phyloP scores from a whole-genome alignment of 2,113 vertebrate species.

The Anser brachyrhynchus region DNA sequence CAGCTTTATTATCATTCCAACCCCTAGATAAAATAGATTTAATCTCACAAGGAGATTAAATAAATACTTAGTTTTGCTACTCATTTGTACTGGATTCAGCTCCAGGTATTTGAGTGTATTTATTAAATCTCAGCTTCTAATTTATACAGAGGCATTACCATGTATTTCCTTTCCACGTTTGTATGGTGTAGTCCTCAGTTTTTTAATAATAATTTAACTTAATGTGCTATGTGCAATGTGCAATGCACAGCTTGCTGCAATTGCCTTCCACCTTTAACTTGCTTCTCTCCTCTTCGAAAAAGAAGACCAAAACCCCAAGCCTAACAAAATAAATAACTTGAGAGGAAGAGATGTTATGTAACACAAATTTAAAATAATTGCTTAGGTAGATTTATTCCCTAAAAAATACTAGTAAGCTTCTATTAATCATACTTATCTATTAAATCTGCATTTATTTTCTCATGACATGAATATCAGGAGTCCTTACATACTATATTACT shows the following conservation, averaged over 20 bases:
- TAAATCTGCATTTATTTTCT: slow-evolving; percentile 1
- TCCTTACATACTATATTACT: neutral
- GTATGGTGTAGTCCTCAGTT: neutral
- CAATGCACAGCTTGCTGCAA: slow-evolving; percentile 21
- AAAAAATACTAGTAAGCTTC: neutral
- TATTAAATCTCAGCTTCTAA: slow-evolving; percentile 64
- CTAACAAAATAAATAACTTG: neutral
- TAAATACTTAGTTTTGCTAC: slow-evolving; percentile 60
- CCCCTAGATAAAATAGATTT: slow-evolving; percentile 18
- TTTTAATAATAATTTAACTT: slow-evolving; percentile 17
- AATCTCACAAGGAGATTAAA: slow-evolving; percentile 30
- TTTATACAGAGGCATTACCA: slow-evolving; percentile 47
- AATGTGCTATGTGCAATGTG: slow-evolving; percentile 2
- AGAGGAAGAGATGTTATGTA: neutral
- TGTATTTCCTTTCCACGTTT: slow-evolving; percentile 44
- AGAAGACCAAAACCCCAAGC: neutral
- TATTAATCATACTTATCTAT: neutral
- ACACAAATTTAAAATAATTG: neutral
- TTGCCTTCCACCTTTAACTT: slow-evolving; percentile 11
- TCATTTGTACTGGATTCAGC: slow-evolving; percentile 51
- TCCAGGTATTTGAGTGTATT: slow-evolving; percentile 50
- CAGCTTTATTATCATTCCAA: slow-evolving; percentile 48
- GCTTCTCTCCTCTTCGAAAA: slow-evolving; percentile 33
- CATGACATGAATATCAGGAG: neutral
- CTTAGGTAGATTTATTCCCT: neutral